Conservation (phyloP, 2,888 invertebrate genomes). For the Liopterus haemorrhoidalis region DNA sequence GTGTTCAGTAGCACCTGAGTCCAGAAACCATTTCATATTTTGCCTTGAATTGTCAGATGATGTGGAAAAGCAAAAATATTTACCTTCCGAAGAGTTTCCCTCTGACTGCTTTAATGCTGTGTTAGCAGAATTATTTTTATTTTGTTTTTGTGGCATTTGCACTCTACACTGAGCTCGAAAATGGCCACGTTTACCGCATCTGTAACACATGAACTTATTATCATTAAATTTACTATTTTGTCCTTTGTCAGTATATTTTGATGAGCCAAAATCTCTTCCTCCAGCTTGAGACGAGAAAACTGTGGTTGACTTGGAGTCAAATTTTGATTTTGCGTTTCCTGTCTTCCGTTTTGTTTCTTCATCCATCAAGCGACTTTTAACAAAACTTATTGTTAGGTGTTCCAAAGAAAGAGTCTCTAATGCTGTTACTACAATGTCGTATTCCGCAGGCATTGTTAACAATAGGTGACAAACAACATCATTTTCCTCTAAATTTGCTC, state of each 20-base stretch:
- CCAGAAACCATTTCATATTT: constrained; percentile 29
- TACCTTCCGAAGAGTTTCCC: too few species aligned
- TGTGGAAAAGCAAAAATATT: too few species aligned
- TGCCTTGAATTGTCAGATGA: too few species aligned
- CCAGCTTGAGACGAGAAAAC: too few species aligned
- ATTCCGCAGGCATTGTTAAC: constrained; percentile 28
- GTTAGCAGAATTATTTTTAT: too few species aligned
- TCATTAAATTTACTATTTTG: neutral
- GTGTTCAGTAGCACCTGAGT: constrained; percentile 34
- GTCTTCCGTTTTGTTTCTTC: constrained; percentile 25
- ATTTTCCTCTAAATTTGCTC: constrained; percentile 27
- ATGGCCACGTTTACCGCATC: too few species aligned
- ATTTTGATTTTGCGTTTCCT: too few species aligned
- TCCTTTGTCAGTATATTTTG: neutral
- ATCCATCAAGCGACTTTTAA: constrained; percentile 31
- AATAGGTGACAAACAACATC: constrained; percentile 31
- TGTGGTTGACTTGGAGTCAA: too few species aligned
- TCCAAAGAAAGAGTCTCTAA: constrained; percentile 26
- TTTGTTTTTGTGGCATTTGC: too few species aligned
- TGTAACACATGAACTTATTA: too few species aligned
- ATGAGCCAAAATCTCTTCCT: neutral
- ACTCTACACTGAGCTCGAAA: too few species aligned
- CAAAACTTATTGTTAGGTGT: constrained; percentile 26
- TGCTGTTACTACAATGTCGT: constrained; percentile 31
- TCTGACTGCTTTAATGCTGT: too few species aligned